Percentiles rank a stretch among this genome's conserved stretches.
phyloP scores from a whole-genome alignment of 2,888 invertebrate genomes.

The Spilarctia lutea region DNA sequence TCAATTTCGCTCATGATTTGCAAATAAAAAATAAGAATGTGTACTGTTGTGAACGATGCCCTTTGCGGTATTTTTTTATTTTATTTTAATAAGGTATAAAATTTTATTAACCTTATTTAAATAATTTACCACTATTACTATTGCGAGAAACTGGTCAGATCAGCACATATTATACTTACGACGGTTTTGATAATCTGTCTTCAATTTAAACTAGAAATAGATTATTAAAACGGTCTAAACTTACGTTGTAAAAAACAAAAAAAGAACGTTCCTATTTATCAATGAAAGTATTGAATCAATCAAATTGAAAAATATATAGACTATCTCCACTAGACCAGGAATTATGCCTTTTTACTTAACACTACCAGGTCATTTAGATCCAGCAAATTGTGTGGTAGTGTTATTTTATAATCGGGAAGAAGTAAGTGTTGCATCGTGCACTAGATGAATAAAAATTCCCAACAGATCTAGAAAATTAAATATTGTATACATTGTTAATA shows the following conservation, averaged over 20 bases:
- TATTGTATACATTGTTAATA: too few relatives aligned
- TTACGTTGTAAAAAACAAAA: too few relatives aligned
- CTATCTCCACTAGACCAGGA: neutral
- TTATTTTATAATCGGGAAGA: too few relatives aligned
- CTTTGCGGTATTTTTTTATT: constrained; percentile 11
- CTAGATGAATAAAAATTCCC: too few relatives aligned
- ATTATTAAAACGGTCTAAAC: too few relatives aligned
- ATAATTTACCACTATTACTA: neutral
- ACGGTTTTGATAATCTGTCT: neutral
- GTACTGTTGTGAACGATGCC: constrained; percentile 39
- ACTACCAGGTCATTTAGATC: neutral
- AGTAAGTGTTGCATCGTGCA: too few relatives aligned
- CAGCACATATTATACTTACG: neutral
- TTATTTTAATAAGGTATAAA: neutral
- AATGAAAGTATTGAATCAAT: too few relatives aligned
- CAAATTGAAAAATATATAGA: too few relatives aligned
- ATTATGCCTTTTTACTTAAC: neutral
- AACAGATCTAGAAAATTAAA: too few relatives aligned
- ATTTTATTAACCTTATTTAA: neutral
- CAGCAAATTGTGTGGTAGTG: too few relatives aligned
- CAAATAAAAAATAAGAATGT: constrained; percentile 49
- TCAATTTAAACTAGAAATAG: too few relatives aligned
- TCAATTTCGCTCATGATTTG: constrained; percentile 57
- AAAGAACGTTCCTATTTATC: too few relatives aligned
- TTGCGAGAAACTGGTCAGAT: neutral